Percentiles rank a stretch among this genome's conserved stretches.
Conservation (phyloP, 2,113 vertebrate genomes). For the Tor tambroides region DNA sequence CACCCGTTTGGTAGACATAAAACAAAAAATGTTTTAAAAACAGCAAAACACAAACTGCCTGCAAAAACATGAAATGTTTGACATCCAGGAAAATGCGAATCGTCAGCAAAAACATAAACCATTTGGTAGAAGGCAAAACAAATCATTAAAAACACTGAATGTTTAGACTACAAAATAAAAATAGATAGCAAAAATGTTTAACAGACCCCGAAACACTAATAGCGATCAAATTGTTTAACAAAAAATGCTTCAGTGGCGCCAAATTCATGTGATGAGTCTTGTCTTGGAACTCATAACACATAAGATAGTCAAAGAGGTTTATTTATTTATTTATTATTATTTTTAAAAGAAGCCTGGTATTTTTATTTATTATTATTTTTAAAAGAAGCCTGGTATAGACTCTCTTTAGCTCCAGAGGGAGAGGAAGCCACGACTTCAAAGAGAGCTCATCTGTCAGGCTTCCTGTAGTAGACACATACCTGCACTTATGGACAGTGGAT, state of each 20-base stretch:
- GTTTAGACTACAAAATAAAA: not conserved
- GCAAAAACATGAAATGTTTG: not conserved
- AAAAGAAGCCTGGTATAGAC: slow-evolving; percentile 42
- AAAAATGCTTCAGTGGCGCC: not conserved
- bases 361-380: not conserved
- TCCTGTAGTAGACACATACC: slow-evolving; percentile 62
- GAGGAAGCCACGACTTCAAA: slow-evolving; percentile 66
- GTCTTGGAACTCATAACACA: not conserved
- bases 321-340: too few relatives aligned
- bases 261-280: not conserved
- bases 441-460: slow-evolving; percentile 58
- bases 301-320: not conserved
- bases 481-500: slow-evolving; percentile 58
- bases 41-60: not conserved
- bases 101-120: not conserved
- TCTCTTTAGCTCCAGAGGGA: slow-evolving; percentile 32
- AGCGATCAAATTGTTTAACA: not conserved
- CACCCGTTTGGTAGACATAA: not conserved
- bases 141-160: not conserved
- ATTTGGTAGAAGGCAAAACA: slow-evolving; percentile 53
- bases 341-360: too few relatives aligned
- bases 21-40: not conserved
- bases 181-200: not conserved
- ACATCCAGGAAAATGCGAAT: not conserved
- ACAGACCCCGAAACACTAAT: not conserved